These are phyloP conservation scores for Sycophaga agraensis DNA, from an alignment of 1,140 invertebrate species.

Conservation along the genomic window DNA sequence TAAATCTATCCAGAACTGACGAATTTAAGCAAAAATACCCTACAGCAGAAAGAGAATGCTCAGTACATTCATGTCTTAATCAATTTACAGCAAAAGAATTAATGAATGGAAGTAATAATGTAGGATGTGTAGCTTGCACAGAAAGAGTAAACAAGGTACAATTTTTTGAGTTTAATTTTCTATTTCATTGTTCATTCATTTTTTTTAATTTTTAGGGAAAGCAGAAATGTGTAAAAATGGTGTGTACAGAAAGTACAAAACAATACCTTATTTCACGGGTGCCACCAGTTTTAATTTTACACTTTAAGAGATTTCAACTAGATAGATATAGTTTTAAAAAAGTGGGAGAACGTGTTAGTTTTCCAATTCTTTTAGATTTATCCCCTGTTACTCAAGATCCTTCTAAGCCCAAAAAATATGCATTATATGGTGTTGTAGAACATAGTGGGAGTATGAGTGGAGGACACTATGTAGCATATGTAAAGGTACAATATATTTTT, in stretches of 20 bases:
- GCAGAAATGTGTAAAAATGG: slow-evolving; percentile 67
- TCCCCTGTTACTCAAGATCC: slow-evolving; percentile 87
- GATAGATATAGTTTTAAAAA: slow-evolving; percentile 69
- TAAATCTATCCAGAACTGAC: slow-evolving; percentile 33
- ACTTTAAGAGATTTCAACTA: slow-evolving; percentile 87
- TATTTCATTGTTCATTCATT: not conserved
- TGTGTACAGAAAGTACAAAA: slow-evolving; percentile 88
- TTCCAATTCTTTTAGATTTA: slow-evolving; percentile 83
- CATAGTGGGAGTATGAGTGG: slow-evolving; percentile 87
- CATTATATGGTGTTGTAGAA: slow-evolving; percentile 92
- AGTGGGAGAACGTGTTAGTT: slow-evolving; percentile 83
- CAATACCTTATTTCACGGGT: slow-evolving; percentile 88
- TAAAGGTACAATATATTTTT: slow-evolving; percentile 63
- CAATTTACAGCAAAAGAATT: slow-evolving; percentile 89
- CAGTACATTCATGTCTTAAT: slow-evolving; percentile 83
- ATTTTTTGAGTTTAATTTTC: slow-evolving; percentile 6
- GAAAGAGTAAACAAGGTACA: slow-evolving; percentile 65
- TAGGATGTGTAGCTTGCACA: slow-evolving; percentile 88
- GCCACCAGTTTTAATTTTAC: slow-evolving; percentile 90
- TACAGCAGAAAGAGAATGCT: slow-evolving; percentile 76
- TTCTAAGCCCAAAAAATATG: slow-evolving; percentile 75
- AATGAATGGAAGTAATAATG: slow-evolving; percentile 88
- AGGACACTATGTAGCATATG: slow-evolving; percentile 96
- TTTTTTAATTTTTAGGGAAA: slow-evolving; percentile 43
- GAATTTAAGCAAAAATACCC: slow-evolving; percentile 61